Conservation (phyloP, 2,888 invertebrate species). For the Mimachlamys varia region DNA sequence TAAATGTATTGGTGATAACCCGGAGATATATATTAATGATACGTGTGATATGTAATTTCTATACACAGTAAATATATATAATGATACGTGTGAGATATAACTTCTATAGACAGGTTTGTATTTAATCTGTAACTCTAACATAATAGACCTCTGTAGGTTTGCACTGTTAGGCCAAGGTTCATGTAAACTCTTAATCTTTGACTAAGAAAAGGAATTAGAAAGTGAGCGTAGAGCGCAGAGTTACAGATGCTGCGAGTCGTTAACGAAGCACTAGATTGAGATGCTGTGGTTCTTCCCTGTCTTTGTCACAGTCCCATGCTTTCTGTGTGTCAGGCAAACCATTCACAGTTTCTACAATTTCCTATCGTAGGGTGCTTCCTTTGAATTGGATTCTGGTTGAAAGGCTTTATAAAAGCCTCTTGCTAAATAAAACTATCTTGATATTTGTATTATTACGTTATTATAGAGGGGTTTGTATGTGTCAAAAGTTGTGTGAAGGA, state of each 20-base stretch:
- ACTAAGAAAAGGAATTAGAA: constrained; percentile 25
- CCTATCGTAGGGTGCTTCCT: neutral
- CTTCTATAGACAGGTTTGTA: neutral
- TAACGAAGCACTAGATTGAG: neutral
- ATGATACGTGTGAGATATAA: neutral
- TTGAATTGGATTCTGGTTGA: neutral
- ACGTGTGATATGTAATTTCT: neutral
- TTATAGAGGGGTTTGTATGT: neutral
- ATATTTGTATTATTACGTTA: neutral
- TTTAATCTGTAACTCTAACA: neutral
- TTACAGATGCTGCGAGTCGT: neutral
- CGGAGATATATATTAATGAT: neutral
- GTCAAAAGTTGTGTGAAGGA: neutral
- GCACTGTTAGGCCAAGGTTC: constrained; percentile 13
- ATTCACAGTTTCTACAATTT: neutral
- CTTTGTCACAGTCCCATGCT: neutral
- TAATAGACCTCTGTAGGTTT: neutral
- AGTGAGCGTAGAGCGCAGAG: neutral
- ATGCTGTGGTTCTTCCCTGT: neutral
- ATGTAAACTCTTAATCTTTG: constrained; percentile 23
- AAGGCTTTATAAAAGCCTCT: neutral
- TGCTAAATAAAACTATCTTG: neutral
- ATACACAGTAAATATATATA: neutral
- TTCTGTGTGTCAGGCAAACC: constrained; percentile 2
- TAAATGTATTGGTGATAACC: too few relatives aligned